Base-by-base conservation (phyloP, 2,113 vertebrate genomes). In the Scalopus aquaticus region DNA sequence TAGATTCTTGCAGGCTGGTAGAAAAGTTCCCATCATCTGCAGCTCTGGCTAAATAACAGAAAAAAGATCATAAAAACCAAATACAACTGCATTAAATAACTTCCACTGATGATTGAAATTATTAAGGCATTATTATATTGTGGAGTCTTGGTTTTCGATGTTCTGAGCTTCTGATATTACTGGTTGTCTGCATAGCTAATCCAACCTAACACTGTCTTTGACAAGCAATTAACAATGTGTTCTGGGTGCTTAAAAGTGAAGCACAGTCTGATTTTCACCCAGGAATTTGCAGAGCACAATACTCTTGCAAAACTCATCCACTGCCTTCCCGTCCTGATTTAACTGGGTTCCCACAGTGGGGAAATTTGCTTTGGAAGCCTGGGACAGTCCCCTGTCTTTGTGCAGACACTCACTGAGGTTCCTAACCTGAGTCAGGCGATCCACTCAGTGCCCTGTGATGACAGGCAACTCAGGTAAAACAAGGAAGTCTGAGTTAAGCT, bases 241-340 rank as follows among this genome's bases (percentile, higher is more conserved):
- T 78, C 74, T 92, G 92, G 72, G 12, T 65, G 88, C 84, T 92
- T 92, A 85, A 58, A 37, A 73, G 46, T 35, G 82, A 95, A 90
- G 58, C 77, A 78, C 32, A 28, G 51, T 85, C 42, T n/a, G 81
- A 46, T 70, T 87, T 91, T 46, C 85, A 73, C 19, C 67, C 77
- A 90, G 92, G 44, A 60, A 39, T 64, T 78, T 90, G 82, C 72
- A 92, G 28, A 88, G 82, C 67, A 92, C 91, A 93, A 78, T 35
- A 54, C 44, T 92, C 67, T 81, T 77, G n/a, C 56, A 35, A 80
- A 91, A 81, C 30, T 24, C 70, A 73, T 5, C 26, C 42, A 46
- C 39, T 46, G 26, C 81, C 54, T 67, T 56, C 46, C 5, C 13
- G 15, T 24, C 13, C 64, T 76, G 67, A n/a, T 44, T 69, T 72